Conservation (phyloP, 2,797 vertebrate species). For the Xenops minutus region DNA sequence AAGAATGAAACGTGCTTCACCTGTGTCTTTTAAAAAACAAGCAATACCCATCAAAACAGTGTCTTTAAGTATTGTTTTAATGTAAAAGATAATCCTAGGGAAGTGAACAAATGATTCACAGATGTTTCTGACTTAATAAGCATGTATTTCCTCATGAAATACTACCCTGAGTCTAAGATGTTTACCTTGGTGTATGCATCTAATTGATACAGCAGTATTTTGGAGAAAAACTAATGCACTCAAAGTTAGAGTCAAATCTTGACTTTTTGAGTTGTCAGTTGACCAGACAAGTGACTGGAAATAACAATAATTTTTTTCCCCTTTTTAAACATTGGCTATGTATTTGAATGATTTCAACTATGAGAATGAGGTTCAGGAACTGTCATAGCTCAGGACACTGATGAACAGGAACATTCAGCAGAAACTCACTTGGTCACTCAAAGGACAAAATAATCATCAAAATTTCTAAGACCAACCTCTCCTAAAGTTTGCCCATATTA, state of each 20-base stretch:
- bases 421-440: neutral
- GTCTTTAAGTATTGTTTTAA: neutral
- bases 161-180: neutral
- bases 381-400: neutral
- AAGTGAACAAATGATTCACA: neutral
- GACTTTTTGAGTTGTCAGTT: neutral
- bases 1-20: neutral
- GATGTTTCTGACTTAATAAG: neutral
- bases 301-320: neutral
- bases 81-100: neutral
- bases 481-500: neutral
- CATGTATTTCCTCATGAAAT: neutral
- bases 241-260: neutral
- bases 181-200: neutral
- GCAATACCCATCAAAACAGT: neutral
- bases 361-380: neutral
- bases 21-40: neutral
- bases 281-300: neutral
- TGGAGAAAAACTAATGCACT: neutral
- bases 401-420: constrained; percentile 31
- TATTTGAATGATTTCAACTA: neutral
- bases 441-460: neutral
- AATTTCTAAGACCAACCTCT: neutral
- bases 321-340: neutral
- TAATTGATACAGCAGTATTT: neutral